Conservation (phyloP, 2,113 vertebrate genomes). For the Dunckerocampus dactyliophorus region DNA sequence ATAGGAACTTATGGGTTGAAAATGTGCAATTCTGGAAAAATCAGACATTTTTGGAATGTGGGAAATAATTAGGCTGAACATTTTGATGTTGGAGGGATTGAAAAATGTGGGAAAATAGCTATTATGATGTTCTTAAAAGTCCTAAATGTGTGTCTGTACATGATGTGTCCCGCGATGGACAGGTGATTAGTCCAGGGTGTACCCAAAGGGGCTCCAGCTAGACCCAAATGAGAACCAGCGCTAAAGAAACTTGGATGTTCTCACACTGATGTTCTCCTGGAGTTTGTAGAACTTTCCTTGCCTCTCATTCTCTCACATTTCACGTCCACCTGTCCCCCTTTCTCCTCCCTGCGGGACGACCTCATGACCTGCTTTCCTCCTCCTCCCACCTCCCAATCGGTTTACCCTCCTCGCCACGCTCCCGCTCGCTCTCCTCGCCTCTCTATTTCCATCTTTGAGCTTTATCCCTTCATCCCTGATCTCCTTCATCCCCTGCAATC, state of each 20-base stretch:
- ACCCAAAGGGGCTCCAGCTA: neutral
- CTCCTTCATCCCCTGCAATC: constrained; percentile 78
- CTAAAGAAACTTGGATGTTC: too few species aligned
- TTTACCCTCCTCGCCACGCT: constrained; percentile 55
- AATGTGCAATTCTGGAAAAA: too few species aligned
- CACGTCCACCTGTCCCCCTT: constrained; percentile 19
- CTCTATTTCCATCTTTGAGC: constrained; percentile 73
- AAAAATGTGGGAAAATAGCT: too few species aligned
- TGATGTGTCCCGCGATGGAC: neutral
- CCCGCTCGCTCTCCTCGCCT: constrained; percentile 35
- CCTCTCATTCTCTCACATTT: constrained; percentile 33
- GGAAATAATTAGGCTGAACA: too few species aligned
- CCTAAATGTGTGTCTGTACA: neutral
- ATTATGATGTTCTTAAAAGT: too few species aligned
- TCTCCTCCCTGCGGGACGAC: constrained; percentile 49
- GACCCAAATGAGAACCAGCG: neutral
- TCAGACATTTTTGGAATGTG: too few species aligned
- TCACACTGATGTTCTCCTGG: too few species aligned
- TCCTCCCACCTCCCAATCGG: constrained; percentile 49
- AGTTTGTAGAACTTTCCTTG: neutral
- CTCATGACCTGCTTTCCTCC: constrained; percentile 65
- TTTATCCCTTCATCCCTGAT: constrained; percentile 79
- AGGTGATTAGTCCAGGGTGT: neutral
- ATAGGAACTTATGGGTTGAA: too few species aligned
- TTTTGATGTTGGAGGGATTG: too few species aligned